These are phyloP conservation scores for Percopsis transmontana DNA, from an alignment of 2,113 vertebrate genomes.

Conservation along the genomic window DNA sequence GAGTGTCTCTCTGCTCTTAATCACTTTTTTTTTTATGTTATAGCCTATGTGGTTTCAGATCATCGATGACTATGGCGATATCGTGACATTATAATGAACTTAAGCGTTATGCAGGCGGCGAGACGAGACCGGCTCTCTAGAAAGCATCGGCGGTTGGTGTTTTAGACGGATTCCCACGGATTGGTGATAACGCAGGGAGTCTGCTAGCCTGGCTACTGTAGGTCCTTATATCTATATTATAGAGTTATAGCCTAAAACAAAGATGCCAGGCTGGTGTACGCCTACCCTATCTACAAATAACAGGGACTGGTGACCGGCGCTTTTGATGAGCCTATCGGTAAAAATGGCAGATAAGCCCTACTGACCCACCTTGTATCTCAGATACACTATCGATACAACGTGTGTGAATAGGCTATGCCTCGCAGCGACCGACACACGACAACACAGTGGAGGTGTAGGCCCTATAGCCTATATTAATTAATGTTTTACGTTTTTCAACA, in stretches of 20 bases:
- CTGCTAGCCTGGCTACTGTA: constrained; percentile 10
- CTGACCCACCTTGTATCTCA: not conserved
- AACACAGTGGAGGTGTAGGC: not conserved
- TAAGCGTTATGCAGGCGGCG: constrained; percentile 27
- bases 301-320: constrained; percentile 41
- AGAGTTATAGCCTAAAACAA: constrained; percentile 15
- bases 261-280: constrained; percentile 40
- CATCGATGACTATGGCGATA: constrained; percentile 17
- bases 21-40: not conserved
- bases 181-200: too few relatives aligned
- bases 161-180: constrained; percentile 49
- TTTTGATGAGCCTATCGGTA: constrained; percentile 66
- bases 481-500: not conserved
- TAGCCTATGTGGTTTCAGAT: too few relatives aligned
- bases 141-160: constrained; percentile 45
- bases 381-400: not conserved
- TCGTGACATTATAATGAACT: constrained; percentile 23
- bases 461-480: not conserved
- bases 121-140: constrained; percentile 15
- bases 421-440: not conserved
- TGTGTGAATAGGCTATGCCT: too few relatives aligned
- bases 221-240: constrained; percentile 5
- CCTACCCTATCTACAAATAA: constrained; percentile 10
- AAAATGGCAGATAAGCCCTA: constrained; percentile 23
- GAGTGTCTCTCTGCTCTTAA: not conserved